Evolutionary conservation across 30 jellyfish, hydroid and myxozoan genomes (phyloP), one percentile per base, ranked within the genome.

Genomic region (Hydractinia symbiolongicarpus): DNA sequence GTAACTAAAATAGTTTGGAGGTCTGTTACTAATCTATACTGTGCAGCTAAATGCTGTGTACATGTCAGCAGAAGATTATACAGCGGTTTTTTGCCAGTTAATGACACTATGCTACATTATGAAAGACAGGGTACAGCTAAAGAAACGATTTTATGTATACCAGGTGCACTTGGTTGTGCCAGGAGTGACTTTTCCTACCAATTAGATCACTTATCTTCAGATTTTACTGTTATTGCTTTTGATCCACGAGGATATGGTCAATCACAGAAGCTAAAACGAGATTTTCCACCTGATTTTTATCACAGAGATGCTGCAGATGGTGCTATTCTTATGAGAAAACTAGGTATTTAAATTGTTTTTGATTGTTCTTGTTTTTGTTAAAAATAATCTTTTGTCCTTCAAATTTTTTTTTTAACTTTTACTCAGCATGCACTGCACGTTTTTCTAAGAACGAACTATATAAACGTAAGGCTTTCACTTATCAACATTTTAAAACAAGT

Each of bases 221-320:
- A 86, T 5, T 90, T 85, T 84, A 71, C 86, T 5, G 96, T 90
- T 5, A 66, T 90, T 4, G 79, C 96, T 5, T 85, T 86, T 82
- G 97, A 90, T 72, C 97, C 94, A 52, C 69, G 97, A 68, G 97
- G 97, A 4, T 90, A 90, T 81, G 97, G 97, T 4, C 79, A 88
- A 61, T 90, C 97, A 4, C 77, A 64, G 1, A 90, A 87, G 15
- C 86, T 86, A 13, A 16, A 72, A 77, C 78, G 97, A 77, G 95
- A 79, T 53, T 90, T 90, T 53, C 90, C 96, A 60, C 53, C 61
- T 8, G 81, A 82, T 55, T 90, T 81, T 73, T 90, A 70, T 67
- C 88, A 86, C 13, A 20, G 88, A n/a, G 97, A 90, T 90, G 97
- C 97, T 0, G 83, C 79, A 67, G 97, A 90, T 85, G 95, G 89